Percentiles rank a stretch among this genome's conserved stretches.
Conservation (phyloP, 1,140 invertebrate genomes). For the Geopemphigus sp. region DNA sequence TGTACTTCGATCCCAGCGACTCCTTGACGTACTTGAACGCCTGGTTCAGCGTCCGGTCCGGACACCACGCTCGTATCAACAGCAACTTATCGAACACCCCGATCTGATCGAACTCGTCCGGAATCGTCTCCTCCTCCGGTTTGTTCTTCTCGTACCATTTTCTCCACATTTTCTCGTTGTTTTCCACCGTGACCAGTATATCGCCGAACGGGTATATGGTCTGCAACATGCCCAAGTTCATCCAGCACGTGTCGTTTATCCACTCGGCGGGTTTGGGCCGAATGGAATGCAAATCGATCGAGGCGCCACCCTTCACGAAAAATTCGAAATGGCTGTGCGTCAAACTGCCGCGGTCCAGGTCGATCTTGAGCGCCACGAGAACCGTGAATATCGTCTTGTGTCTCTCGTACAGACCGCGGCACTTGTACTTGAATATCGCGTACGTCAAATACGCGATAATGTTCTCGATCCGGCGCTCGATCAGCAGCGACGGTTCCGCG, state of each 20-base stretch:
- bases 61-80: conserved; percentile 90
- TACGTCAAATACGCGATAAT: conserved; percentile 81
- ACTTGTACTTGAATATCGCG: conserved; percentile 86
- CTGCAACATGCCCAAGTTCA: conserved; percentile 92
- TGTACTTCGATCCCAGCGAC: conserved; percentile 84
- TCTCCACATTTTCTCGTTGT: conserved; percentile 87
- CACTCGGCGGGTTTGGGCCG: conserved; percentile 89
- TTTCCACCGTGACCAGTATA: conserved; percentile 72
- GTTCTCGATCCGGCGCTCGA: conserved; percentile 70
- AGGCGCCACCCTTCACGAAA: conserved; percentile 71
- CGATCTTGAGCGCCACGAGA: conserved; percentile 24
- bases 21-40: conserved; percentile 57
- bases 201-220: conserved; percentile 79
- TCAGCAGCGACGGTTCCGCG: conserved; percentile 75
- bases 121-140: conserved; percentile 87
- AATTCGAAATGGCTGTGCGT: conserved; percentile 18
- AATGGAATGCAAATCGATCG: conserved; percentile 88
- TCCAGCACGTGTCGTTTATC: conserved; percentile 94
- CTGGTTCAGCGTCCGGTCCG: conserved; percentile 70
- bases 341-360: background rate
- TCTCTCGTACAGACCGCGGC: conserved; percentile 89
- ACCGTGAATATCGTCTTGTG: conserved; percentile 92
- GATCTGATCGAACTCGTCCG: conserved; percentile 85
- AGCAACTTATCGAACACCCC: conserved; percentile 88
- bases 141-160: conserved; percentile 92